These are phyloP conservation scores for Axea sp. DNA, from an alignment of 2,888 invertebrate genomes.

Conservation along the genomic window DNA sequence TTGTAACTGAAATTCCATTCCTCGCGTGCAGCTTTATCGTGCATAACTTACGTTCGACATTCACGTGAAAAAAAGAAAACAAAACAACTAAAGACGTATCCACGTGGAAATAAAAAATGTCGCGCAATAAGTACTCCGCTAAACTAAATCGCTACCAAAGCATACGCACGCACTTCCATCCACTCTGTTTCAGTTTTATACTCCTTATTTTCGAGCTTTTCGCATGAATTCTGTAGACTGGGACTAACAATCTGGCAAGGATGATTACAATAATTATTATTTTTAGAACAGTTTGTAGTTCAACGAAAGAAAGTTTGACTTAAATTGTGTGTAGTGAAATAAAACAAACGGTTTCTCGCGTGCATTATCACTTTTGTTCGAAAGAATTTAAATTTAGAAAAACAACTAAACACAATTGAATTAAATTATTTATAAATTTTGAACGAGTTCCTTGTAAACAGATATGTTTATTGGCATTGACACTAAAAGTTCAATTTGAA, in stretches of 20 bases:
- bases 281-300: too few species aligned
- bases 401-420: too few species aligned
- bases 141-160: conserved; percentile 43
- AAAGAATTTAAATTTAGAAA: too few species aligned
- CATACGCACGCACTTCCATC: conserved; percentile 52
- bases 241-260: conserved; percentile 40
- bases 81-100: conserved; percentile 70
- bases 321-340: too few species aligned
- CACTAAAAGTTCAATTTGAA: too few species aligned
- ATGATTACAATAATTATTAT: neutral
- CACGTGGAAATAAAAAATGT: conserved; percentile 74
- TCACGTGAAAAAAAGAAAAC: conserved; percentile 47
- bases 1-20: conserved; percentile 33
- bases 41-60: conserved; percentile 71
- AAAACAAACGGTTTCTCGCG: too few species aligned
- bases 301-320: too few species aligned
- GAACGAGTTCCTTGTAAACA: too few species aligned
- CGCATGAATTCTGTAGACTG: conserved; percentile 14
- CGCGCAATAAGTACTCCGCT: conserved; percentile 70
- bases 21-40: conserved; percentile 65
- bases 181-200: conserved; percentile 40
- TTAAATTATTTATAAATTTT: too few species aligned
- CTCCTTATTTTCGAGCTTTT: conserved; percentile 38
- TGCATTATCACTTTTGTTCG: too few species aligned
- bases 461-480: too few species aligned